Percentiles rank a stretch among this genome's conserved stretches.
These are phyloP conservation scores for Gymnopithys bicolor DNA, from an alignment of 2,797 vertebrate species.

Conservation along the genomic window DNA sequence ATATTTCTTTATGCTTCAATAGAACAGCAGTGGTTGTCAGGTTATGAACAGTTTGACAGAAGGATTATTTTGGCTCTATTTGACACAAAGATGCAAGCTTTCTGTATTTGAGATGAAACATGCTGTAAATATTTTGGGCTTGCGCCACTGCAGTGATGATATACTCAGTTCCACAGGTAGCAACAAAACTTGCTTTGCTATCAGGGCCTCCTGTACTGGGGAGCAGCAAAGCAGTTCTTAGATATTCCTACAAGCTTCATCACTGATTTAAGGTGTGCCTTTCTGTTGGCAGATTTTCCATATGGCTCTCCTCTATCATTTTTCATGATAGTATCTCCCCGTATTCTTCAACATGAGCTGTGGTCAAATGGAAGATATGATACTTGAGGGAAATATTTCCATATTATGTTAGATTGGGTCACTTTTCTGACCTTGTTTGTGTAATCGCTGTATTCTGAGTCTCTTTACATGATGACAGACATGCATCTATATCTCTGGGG, in stretches of 20 bases:
- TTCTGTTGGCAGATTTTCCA: background rate
- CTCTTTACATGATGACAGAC: background rate
- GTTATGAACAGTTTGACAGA: background rate
- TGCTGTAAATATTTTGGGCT: background rate
- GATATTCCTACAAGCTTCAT: background rate
- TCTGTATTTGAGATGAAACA: background rate
- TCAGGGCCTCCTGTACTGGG: background rate
- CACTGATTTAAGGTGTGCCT: background rate
- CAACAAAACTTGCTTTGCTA: background rate
- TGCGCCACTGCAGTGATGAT: background rate
- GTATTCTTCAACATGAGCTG: background rate
- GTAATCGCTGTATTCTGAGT: background rate
- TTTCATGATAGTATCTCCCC: background rate
- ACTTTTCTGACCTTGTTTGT: background rate
- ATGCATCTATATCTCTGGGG: background rate
- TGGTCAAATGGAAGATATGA: background rate
- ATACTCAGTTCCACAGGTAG: background rate
- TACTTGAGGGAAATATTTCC: background rate
- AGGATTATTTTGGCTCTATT: constrained; percentile 7
- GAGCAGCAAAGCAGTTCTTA: background rate
- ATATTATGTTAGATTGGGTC: background rate
- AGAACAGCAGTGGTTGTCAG: background rate
- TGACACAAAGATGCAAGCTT: background rate
- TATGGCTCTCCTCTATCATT: background rate
- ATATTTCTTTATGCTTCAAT: background rate